Base-by-base conservation (phyloP, 2,113 vertebrate genomes). In the Neotoma lepida region DNA sequence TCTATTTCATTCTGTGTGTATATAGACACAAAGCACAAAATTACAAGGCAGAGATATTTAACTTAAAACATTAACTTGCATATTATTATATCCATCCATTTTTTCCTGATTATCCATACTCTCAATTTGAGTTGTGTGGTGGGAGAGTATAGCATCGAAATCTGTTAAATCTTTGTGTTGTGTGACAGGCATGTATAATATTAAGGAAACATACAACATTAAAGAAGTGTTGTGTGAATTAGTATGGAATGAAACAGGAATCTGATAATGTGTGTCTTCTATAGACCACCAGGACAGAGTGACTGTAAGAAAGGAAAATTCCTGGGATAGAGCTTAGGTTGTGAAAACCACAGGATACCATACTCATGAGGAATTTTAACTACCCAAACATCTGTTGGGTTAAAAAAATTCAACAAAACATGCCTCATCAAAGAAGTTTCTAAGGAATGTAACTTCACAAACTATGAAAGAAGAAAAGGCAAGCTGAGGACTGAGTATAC, bases 331-430 rank as follows among this genome's bases (percentile, higher is more conserved):
- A 88, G 92, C 96, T 96, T 94, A 97, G 97, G 95, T 96, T 96
- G 96, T 96, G 97, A 97, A 97, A 97, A 91, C 97, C 97, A 93
- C 97, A 90, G 97, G 97, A 97, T 94, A 96, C 96, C 96, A 88
- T 97, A 94, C 95, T 96, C 97, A 97, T 93, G 97, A 97, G 97
- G 97, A 97, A 97, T 97, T 97, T 97, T 97, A 97, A 97, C 96
- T 97, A 97, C 96, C 94, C 97, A 97, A 97, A 97, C 97, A 97
- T 97, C 97, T 97, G 97, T 97, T 95, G 94, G 92, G 96, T 94
- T 95, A 94, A 96, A 97, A 97, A 95, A 96, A 90, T 96, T 96
- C 94, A 97, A 88, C 91, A 96, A 97, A 97, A 97, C 97, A 97
- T 96, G 88, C 77, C 96, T 97, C 97, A 97, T 97, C 97, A 97